Evolutionary conservation across 2,888 invertebrate species (phyloP), one percentile per base, ranked within the genome.

Genomic region (Tiphia femorata): DNA sequence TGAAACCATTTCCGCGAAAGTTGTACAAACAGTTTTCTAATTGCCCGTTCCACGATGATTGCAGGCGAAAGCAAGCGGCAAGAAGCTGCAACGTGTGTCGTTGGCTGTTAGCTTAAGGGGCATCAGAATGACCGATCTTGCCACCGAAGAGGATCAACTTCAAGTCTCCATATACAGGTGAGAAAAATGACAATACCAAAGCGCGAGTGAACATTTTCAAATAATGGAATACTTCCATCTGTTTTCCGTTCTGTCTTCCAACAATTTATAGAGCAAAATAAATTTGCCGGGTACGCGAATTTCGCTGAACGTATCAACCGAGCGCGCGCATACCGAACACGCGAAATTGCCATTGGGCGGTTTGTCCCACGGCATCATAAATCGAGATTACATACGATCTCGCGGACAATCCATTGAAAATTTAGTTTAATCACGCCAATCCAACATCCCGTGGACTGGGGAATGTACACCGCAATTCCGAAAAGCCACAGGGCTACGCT

Each of bases 151-250:
- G 70, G 88, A 90, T 58, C 86, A 92, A 20, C 85, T 94, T 60
- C 91, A 93, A 79, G 88, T 94, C 30, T 94, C 94, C 14, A 94
- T 95, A 80, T 95, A 94, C 84, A 93, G 92, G 94, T 93, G 84
- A 0, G 47, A n/a, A 14, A 6, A 33, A 33, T 33, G 12, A 33
- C 33, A n/a, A 49, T n/a, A 14, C 2, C 4, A 27, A 20, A 27
- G 21, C 19, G 19, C 5, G 23, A 17, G 33, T 33, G n/a, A n/a
- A n/a, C n/a, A n/a, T n/a, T n/a, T n/a, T n/a, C n/a, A n/a, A n/a
- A n/a, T n/a, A n/a, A n/a, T n/a, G n/a, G n/a, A n/a, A n/a, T n/a
- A n/a, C n/a, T n/a, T n/a, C n/a, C n/a, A n/a, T n/a, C n/a, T n/a
- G n/a, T n/a, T n/a, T n/a, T n/a, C n/a, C n/a, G n/a, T n/a, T n/a